Conservation (phyloP, 2,797 vertebrate genomes). For the Apodemus agrarius region DNA sequence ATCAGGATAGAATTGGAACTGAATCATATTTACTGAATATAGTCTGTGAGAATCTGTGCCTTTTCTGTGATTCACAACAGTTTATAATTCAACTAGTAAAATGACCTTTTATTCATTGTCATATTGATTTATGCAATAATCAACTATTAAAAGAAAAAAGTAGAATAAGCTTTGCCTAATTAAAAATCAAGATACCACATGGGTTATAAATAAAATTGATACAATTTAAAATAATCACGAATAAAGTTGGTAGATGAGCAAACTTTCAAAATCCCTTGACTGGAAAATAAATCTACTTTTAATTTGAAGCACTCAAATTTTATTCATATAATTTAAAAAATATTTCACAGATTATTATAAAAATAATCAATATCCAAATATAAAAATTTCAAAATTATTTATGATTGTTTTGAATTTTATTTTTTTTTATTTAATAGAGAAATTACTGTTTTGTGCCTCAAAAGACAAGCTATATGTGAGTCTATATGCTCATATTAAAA, state of each 20-base stretch:
- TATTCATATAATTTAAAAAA: not conserved
- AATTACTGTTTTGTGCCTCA: not conserved
- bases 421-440: not conserved
- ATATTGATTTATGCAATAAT: not conserved
- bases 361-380: not conserved
- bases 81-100: constrained; percentile 9
- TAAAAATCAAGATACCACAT: not conserved
- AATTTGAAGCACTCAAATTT: not conserved
- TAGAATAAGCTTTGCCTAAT: not conserved
- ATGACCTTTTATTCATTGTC: not conserved
- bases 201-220: not conserved
- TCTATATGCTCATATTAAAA: not conserved
- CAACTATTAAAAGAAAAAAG: not conserved
- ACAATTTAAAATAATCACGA: constrained; percentile 14
- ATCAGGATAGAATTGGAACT: not conserved
- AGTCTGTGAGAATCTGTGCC: not conserved
- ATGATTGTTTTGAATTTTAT: not conserved
- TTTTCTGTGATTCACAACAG: not conserved
- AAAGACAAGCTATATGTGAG: not conserved
- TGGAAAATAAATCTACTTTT: not conserved
- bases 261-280: not conserved
- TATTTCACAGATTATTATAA: not conserved
- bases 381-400: not conserved
- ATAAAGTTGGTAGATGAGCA: not conserved
- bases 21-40: not conserved